Conservation (phyloP, 2,797 vertebrate species). For the Sphenodon punctatus region DNA sequence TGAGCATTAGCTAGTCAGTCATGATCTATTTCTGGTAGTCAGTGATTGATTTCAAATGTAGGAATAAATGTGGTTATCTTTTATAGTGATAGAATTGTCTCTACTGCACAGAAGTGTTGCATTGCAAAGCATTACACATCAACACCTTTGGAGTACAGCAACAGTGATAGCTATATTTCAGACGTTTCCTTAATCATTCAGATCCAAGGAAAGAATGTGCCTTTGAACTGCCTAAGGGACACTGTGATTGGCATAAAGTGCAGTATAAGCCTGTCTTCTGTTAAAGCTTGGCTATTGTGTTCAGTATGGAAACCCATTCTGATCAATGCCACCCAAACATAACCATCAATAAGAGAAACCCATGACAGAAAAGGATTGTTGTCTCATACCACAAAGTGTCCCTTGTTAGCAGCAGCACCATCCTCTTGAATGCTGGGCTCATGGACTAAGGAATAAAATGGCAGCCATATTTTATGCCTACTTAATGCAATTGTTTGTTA, state of each 20-base stretch:
- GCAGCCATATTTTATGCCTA: background rate
- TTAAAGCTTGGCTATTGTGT: background rate
- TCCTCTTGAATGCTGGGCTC: conserved; percentile 21
- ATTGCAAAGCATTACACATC: background rate
- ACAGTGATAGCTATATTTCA: conserved; percentile 11
- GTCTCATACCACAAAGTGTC: background rate
- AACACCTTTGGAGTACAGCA: background rate
- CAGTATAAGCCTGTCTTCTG: background rate
- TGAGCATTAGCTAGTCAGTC: background rate
- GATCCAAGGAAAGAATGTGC: background rate
- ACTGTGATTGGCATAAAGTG: background rate
- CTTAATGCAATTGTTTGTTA: conserved; percentile 1
- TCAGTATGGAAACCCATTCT: conserved; percentile 13
- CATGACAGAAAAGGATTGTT: conserved; percentile 16
- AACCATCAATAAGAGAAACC: conserved; percentile 34
- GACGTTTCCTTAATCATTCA: conserved; percentile 29
- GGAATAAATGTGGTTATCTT: background rate
- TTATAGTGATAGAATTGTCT: background rate
- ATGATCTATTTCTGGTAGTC: conserved; percentile 9
- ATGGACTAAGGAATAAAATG: conserved; percentile 25
- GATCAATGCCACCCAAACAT: conserved; percentile 7
- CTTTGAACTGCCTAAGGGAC: conserved; percentile 30
- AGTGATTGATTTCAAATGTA: conserved; percentile 1
- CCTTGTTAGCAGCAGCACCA: conserved; percentile 30
- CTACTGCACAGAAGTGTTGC: background rate